These are phyloP conservation scores for Hoplodrina ambigua DNA, from an alignment of 2,888 invertebrate genomes.

Conservation along the genomic window DNA sequence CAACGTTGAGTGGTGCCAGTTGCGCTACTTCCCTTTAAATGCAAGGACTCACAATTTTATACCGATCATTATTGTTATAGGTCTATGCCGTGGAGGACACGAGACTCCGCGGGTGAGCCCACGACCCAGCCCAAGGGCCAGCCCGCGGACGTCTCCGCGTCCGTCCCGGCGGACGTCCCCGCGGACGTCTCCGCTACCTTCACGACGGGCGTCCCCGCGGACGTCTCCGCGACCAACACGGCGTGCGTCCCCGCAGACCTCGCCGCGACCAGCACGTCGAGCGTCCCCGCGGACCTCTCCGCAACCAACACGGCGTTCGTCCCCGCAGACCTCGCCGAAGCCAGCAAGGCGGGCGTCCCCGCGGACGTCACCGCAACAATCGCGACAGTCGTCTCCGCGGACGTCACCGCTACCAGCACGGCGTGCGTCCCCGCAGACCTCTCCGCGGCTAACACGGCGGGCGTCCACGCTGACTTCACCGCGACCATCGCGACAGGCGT, in stretches of 20 bases:
- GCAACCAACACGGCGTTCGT: neutral
- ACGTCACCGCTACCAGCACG: conserved; percentile 3
- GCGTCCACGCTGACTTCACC: neutral
- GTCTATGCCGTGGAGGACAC: conserved; percentile 43
- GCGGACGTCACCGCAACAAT: conserved; percentile 2
- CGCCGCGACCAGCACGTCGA: neutral
- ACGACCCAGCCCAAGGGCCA: too few relatives aligned
- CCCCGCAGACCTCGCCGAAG: conserved; percentile 15
- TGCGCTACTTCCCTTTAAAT: conserved; percentile 7
- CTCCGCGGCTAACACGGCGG: neutral
- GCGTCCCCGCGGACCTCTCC: neutral
- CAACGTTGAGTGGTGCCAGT: conserved; percentile 8
- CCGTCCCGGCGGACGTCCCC: conserved; percentile 2
- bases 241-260: neutral
- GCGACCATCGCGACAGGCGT: neutral
- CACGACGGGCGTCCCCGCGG: conserved; percentile 1
- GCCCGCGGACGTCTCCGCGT: conserved; percentile 11
- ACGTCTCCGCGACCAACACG: conserved; percentile 5
- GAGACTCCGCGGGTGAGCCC: too few relatives aligned
- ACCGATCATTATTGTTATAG: conserved; percentile 52
- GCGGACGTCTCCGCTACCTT: conserved; percentile 6
- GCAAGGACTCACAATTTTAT: conserved; percentile 12
- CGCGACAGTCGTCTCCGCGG: conserved; percentile 1
- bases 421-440: neutral
- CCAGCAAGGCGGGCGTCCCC: neutral